Base-by-base conservation (phyloP, 2,113 vertebrate species). In the Australoheros scitulus region DNA sequence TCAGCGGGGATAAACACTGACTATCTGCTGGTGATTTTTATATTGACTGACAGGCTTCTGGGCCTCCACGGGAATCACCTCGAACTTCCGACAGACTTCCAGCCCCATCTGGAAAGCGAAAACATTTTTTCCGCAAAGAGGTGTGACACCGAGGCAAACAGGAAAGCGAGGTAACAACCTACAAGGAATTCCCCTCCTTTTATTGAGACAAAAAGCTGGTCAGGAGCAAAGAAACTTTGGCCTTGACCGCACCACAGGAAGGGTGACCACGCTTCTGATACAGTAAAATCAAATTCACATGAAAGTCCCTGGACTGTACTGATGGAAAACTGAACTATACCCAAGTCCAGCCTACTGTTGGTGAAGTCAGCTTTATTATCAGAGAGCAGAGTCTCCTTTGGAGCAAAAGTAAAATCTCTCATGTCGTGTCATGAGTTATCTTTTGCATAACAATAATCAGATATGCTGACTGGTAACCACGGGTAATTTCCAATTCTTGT, bases 1-100 rank as follows among this genome's bases (percentile, higher is more conserved):
- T 86, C 80, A 75, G 82, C 2, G 20, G 57, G 76, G 74, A 55
- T 60, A 61, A 61, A 84, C 61, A 17, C 38, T 52, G 56, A 82
- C 47, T 72, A 82, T 81, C 80, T 89, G 90, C 82, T 87, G 88
- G 88, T 90, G 86, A 91, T 82, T 85, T 85, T 57, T 76, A 77
- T 26, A 76, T 58, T 76, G 74, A 85, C 56, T 57, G 61, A 77
- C 41, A 56, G 29, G 76, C 56, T 58, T 59, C 29, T 68, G 70
- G 36, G 76, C 74, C 83, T 68, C 6, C 6, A 75, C 47, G 55
- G 77, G 55, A 88, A 89, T 87, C 56, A 85, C 85, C 80, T 85
- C 87, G 88, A 91, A 88, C 56, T 65, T 83, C 52, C 56, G 61
- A 85, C 65, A 58, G 47, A 63, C 74, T 14, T 52, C 34, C 78